Conservation (phyloP, 2,113 vertebrate species). For the Rhinolophus sinicus region DNA sequence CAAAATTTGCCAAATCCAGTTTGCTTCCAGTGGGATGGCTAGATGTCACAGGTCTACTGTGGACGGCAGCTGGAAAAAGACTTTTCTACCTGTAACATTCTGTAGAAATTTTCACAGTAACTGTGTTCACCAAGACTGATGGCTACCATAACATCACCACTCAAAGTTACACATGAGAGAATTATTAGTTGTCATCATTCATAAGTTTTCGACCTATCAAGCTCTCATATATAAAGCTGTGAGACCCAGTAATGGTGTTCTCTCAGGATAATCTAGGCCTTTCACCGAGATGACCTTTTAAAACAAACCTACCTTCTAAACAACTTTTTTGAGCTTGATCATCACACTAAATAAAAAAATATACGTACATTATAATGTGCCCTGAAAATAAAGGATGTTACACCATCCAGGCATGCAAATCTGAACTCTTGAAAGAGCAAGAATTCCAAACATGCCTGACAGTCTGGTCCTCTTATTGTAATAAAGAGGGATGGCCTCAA, state of each 20-base stretch:
- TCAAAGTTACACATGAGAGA: conserved; percentile 17
- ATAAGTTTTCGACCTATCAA: not conserved
- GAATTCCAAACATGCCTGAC: conserved; percentile 69
- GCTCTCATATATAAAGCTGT: not conserved
- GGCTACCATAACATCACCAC: not conserved
- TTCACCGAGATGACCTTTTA: conserved; percentile 54
- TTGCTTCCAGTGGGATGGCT: conserved; percentile 33
- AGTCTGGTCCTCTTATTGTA: conserved; percentile 32
- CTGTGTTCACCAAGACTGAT: conserved; percentile 37
- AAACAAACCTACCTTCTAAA: conserved; percentile 56
- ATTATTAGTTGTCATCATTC: not conserved
- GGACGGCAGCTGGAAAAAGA: conserved; percentile 49
- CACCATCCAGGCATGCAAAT: conserved; percentile 52
- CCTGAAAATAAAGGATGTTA: conserved; percentile 63
- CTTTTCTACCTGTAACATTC: not conserved
- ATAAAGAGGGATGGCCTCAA: conserved; percentile 44
- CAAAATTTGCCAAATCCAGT: conserved; percentile 63
- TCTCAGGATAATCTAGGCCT: conserved; percentile 39
- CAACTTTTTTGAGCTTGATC: conserved; percentile 54
- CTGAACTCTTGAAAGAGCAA: conserved; percentile 63
- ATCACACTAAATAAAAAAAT: conserved; percentile 16
- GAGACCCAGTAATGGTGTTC: conserved; percentile 30
- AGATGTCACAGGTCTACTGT: conserved; percentile 17
- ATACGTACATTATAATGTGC: not conserved
- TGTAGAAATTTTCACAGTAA: conserved; percentile 51